A percentile compares a stretch with the other conserved stretches of the same genome.
phyloP scores from a whole-genome alignment of 2,888 invertebrate genomes.

The Eledone cirrhosa region DNA sequence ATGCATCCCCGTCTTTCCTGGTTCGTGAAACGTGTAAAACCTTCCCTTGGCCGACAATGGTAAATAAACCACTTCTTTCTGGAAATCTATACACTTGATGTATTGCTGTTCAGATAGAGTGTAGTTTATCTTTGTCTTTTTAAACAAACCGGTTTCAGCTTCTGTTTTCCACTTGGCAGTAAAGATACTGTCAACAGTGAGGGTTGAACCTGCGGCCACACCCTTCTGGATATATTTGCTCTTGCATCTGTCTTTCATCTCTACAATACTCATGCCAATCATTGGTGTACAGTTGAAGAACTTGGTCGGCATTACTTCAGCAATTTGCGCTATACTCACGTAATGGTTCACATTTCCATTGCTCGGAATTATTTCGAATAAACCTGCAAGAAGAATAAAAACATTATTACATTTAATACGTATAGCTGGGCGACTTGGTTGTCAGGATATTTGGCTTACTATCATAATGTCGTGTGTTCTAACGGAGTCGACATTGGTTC shows the following conservation, averaged over 20 bases:
- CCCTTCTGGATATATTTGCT: conserved; percentile 50
- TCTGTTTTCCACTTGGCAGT: conserved; percentile 55
- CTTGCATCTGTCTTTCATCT: conserved; percentile 35
- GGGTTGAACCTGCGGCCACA: conserved; percentile 48
- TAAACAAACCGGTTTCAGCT: conserved; percentile 50
- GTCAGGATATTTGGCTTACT: no score
- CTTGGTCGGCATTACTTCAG: conserved; percentile 49
- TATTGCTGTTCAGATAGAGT: conserved; percentile 51
- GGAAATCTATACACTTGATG: conserved; percentile 49
- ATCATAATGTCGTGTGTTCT: no score
- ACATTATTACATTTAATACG: background rate
- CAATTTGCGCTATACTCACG: conserved; percentile 49
- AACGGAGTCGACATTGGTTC: no score
- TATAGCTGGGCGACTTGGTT: no score
- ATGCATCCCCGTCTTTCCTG: conserved; percentile 43
- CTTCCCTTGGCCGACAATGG: conserved; percentile 50
- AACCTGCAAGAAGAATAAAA: conserved; percentile 41
- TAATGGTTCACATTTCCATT: conserved; percentile 48
- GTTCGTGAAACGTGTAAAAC: conserved; percentile 55
- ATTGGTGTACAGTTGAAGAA: conserved; percentile 54
- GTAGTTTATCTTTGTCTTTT: conserved; percentile 51
- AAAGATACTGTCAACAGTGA: conserved; percentile 48
- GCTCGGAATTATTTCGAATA: conserved; percentile 58
- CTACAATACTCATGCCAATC: conserved; percentile 40
- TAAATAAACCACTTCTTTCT: conserved; percentile 49